A percentile compares a stretch with the other conserved stretches of the same genome.
These are phyloP conservation scores for Kradibia gibbosae DNA, from an alignment of 1,140 invertebrate genomes.

Conservation along the genomic window DNA sequence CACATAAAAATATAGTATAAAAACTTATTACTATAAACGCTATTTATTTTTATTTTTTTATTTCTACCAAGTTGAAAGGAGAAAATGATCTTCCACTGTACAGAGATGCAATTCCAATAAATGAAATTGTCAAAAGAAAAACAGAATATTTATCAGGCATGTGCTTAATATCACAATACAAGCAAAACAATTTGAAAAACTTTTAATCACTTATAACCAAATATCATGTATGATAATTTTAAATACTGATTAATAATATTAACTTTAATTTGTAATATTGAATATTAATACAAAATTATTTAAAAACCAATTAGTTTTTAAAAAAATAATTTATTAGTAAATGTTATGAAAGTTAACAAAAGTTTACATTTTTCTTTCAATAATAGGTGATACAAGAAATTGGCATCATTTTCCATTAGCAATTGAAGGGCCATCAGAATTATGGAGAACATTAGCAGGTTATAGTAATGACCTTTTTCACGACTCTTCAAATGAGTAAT, in stretches of 20 bases:
- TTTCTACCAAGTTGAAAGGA: not conserved
- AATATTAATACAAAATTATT: not conserved
- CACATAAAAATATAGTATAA: not conserved
- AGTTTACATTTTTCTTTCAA: too few species aligned
- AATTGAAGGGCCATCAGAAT: conserved; percentile 64
- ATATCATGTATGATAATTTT: not conserved
- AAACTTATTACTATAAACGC: not conserved
- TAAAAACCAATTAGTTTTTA: not conserved
- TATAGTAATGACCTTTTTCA: conserved; percentile 58
- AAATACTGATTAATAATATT: too few species aligned
- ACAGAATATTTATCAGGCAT: conserved; percentile 50
- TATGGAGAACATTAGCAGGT: conserved; percentile 64
- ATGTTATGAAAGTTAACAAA: too few species aligned
- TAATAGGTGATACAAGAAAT: conserved; percentile 46
- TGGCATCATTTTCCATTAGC: conserved; percentile 66
- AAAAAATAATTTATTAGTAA: too few species aligned
- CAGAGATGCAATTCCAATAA: conserved; percentile 36
- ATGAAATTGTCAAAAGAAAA: conserved; percentile 55
- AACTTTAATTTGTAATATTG: too few species aligned
- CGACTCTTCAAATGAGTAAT: conserved; percentile 57
- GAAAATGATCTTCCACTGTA: conserved; percentile 15
- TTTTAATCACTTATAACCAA: not conserved
- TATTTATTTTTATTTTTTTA: not conserved
- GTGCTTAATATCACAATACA: conserved; percentile 26
- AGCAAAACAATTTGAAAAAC: not conserved